Evolutionary conservation across 1,140 invertebrate species (phyloP).

Genomic region (Heterodera carotae): DNA sequence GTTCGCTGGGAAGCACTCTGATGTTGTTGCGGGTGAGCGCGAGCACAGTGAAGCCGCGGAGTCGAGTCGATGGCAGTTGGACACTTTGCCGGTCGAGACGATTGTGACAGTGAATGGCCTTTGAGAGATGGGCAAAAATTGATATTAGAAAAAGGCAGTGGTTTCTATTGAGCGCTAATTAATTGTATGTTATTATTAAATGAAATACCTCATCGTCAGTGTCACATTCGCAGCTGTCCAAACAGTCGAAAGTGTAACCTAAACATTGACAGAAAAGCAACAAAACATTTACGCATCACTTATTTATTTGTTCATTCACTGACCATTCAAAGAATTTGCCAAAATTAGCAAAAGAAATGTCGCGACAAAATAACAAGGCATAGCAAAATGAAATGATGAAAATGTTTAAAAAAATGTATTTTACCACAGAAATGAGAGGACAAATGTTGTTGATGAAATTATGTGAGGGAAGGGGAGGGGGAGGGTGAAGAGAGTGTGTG

Average conservation of each 20-base stretch:
- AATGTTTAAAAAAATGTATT: neutral
- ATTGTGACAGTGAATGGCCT: constrained; percentile 50
- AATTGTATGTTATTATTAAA: neutral
- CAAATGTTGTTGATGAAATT: constrained; percentile 10
- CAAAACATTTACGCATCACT: too few relatives aligned
- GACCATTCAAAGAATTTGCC: neutral
- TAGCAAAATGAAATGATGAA: neutral
- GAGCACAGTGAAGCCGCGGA: constrained; percentile 48
- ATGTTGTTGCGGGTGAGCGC: constrained; percentile 51
- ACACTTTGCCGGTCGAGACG: constrained; percentile 31
- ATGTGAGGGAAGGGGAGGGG: too few relatives aligned
- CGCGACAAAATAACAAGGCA: neutral
- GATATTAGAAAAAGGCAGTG: too few relatives aligned
- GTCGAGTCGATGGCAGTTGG: constrained; percentile 33
- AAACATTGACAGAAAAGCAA: too few relatives aligned
- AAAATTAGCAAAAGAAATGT: neutral
- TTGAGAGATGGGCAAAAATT: neutral
- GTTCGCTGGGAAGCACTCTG: too few relatives aligned
- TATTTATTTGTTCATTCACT: too few relatives aligned
- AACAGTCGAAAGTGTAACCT: constrained; percentile 42
- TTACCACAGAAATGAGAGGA: constrained; percentile 2
- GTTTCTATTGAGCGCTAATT: neutral
- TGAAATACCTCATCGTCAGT: constrained; percentile 47
- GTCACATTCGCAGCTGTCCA: constrained; percentile 48
- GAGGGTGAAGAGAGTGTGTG: neutral